Conservation (phyloP, 1,140 invertebrate species). For the Nomia melanderi region DNA sequence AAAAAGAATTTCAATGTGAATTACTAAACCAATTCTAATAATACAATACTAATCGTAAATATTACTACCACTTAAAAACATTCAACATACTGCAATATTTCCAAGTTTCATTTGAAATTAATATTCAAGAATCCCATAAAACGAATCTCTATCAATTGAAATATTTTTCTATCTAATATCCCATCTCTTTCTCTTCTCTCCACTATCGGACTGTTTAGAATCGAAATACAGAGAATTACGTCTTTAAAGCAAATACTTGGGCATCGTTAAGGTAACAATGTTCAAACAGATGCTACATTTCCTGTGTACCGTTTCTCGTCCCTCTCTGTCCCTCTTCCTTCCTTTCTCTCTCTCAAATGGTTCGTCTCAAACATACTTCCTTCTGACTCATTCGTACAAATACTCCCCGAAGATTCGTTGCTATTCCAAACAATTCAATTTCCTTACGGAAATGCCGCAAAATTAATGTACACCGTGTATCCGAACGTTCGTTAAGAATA, state of each 20-base stretch:
- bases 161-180: neutral
- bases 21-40: too few species aligned
- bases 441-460: neutral
- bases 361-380: neutral
- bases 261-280: conserved; percentile 65
- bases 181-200: neutral
- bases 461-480: neutral
- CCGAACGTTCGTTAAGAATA: neutral
- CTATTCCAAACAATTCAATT: neutral
- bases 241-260: conserved; percentile 60
- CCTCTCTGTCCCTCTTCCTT: neutral
- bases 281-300: conserved; percentile 56
- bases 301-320: conserved; percentile 36
- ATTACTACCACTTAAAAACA: too few species aligned
- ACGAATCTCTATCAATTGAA: too few species aligned
- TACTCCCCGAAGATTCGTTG: neutral
- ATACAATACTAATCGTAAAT: too few species aligned
- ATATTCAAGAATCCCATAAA: neutral
- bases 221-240: conserved; percentile 50
- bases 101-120: too few species aligned
- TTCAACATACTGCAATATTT: too few species aligned
- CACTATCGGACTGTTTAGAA: conserved; percentile 38
- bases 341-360: neutral
- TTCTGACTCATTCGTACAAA: neutral
- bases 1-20: too few species aligned